phyloP scores from a whole-genome alignment of 1,140 invertebrate species.

The Heterodera schachtii region DNA sequence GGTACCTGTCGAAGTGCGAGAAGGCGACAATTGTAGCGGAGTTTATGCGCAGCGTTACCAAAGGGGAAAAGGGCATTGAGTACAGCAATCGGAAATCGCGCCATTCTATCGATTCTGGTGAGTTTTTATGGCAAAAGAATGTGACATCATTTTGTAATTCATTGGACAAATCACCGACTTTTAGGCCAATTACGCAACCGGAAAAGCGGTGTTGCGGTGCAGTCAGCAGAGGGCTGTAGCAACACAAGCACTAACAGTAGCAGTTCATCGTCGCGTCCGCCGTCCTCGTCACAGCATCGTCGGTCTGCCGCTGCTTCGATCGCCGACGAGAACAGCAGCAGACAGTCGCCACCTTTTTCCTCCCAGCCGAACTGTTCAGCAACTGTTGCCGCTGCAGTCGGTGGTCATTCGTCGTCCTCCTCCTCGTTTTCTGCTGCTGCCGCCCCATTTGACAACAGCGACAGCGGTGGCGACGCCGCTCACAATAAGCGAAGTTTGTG shows the following conservation, averaged over 20 bases:
- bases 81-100: background rate
- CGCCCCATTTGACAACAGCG: background rate
- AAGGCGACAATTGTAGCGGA: slow-evolving; percentile 23
- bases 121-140: background rate
- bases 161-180: background rate
- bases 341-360: background rate
- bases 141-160: too few relatives aligned
- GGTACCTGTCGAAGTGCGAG: slow-evolving; percentile 27
- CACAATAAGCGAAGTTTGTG: slow-evolving; percentile 39
- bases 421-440: background rate
- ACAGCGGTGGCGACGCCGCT: background rate
- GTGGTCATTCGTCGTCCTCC: background rate
- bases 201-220: background rate
- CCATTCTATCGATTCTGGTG: background rate
- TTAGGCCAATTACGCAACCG: background rate
- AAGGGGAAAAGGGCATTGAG: background rate
- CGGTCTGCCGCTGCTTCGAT: background rate
- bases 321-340: background rate
- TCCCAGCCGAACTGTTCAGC: background rate
- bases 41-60: slow-evolving; percentile 12
- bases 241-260: background rate
- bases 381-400: background rate
- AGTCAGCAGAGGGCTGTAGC: background rate
- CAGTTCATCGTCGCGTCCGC: background rate
- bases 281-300: background rate